These are phyloP conservation scores for Echeneis naucrates DNA, from an alignment of 2,797 vertebrate genomes.

Conservation along the genomic window DNA sequence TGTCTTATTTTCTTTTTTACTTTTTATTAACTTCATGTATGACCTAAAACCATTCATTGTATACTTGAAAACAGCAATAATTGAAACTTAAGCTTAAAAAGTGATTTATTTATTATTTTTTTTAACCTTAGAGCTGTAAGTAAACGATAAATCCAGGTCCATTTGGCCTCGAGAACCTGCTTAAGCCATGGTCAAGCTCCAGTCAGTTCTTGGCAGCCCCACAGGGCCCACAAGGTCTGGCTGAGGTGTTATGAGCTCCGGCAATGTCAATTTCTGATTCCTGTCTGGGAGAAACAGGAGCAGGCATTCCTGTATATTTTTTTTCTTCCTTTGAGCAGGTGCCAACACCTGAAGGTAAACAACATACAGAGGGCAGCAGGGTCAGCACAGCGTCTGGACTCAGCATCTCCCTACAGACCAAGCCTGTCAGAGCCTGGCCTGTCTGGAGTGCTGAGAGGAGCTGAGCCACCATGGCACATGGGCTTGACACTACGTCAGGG, in stretches of 20 bases:
- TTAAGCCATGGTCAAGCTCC: constrained; percentile 80
- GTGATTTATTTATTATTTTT: background rate
- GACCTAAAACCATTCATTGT: constrained; percentile 23
- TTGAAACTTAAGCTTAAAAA: constrained; percentile 1
- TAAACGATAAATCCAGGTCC: constrained; percentile 46
- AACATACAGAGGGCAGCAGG: constrained; percentile 75
- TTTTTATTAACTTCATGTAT: constrained; percentile 11
- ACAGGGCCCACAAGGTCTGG: constrained; percentile 72
- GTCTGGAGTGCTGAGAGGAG: constrained; percentile 69
- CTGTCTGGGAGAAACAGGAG: constrained; percentile 69
- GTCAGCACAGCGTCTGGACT: constrained; percentile 76
- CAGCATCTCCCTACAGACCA: constrained; percentile 74
- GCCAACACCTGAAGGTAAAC: constrained; percentile 80
- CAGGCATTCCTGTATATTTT: constrained; percentile 52
- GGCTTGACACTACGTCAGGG: constrained; percentile 75
- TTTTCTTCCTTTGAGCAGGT: constrained; percentile 59
- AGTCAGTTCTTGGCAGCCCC: constrained; percentile 79
- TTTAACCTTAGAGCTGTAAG: constrained; percentile 4
- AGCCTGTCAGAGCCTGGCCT: constrained; percentile 77
- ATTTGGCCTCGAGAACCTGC: constrained; percentile 71
- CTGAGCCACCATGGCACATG: constrained; percentile 64
- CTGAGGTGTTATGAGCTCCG: constrained; percentile 73
- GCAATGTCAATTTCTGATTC: constrained; percentile 77
- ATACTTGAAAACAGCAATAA: constrained; percentile 1
- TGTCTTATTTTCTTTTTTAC: background rate